A percentile compares a stretch with the other conserved stretches of the same genome.
Conservation (phyloP, 2,113 vertebrate genomes). For the Spilogale gracilis region DNA sequence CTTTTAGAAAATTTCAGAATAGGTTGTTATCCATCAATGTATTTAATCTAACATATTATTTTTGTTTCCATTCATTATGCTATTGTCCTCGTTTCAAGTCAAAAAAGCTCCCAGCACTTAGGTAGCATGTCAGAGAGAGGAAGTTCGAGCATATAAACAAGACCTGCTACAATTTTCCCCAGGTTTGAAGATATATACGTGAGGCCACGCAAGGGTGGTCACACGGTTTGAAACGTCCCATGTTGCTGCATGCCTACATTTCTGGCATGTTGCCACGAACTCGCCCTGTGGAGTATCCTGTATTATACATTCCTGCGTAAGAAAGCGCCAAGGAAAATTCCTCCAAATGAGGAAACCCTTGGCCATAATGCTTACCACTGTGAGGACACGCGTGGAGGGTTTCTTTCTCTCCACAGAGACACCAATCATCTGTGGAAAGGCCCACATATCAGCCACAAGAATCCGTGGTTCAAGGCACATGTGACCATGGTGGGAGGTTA, state of each 20-base stretch:
- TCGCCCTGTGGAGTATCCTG: neutral
- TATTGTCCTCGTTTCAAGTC: neutral
- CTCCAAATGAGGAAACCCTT: slow-evolving; percentile 27
- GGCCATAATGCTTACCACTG: neutral
- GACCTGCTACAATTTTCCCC: neutral
- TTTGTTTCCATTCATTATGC: slow-evolving; percentile 24
- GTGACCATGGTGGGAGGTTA: neutral
- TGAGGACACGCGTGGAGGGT: slow-evolving; percentile 49
- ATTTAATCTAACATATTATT: neutral
- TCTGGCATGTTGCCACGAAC: neutral
- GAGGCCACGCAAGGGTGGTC: neutral
- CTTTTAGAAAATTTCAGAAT: neutral
- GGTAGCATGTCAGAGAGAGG: neutral
- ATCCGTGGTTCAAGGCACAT: neutral
- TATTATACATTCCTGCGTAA: neutral
- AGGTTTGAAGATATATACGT: neutral
- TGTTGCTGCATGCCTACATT: neutral
- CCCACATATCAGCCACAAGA: neutral
- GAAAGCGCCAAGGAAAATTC: slow-evolving; percentile 59
- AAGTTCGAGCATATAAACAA: neutral
- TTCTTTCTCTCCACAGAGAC: slow-evolving; percentile 49
- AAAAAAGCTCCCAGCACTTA: neutral
- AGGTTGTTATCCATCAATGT: neutral
- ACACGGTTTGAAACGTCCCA: neutral
- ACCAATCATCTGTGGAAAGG: neutral